Evolutionary conservation across 2,113 vertebrate genomes (phyloP).

Genomic region (Bostrychus sinensis): DNA sequence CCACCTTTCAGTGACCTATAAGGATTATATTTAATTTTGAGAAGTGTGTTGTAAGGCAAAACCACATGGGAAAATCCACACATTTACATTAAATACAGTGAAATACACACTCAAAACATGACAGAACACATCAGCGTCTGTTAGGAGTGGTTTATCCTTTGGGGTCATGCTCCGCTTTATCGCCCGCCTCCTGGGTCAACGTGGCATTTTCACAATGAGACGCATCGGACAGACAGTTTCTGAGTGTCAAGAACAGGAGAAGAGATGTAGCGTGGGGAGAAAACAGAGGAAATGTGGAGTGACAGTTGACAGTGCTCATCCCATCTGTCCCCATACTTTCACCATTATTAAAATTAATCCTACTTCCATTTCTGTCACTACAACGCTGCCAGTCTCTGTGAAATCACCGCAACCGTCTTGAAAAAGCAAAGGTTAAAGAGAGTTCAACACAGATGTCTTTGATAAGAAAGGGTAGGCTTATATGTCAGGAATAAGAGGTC

Average conservation of each 20-base stretch:
- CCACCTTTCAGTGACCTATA: too few species aligned
- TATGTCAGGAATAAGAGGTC: background rate
- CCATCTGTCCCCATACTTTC: background rate
- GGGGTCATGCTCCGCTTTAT: background rate
- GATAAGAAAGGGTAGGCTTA: background rate
- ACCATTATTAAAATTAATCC: background rate
- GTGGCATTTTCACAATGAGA: conserved; percentile 36
- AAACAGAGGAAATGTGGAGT: conserved; percentile 8
- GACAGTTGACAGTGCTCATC: conserved; percentile 20
- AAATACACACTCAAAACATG: conserved; percentile 13
- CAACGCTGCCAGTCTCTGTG: too few species aligned
- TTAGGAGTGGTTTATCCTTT: background rate
- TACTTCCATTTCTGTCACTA: background rate
- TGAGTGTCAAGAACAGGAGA: conserved; percentile 13
- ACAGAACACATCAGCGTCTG: conserved; percentile 7
- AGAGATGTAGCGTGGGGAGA: conserved; percentile 17
- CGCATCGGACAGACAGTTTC: background rate
- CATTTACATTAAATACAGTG: background rate
- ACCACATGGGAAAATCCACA: background rate
- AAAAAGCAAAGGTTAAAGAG: conserved; percentile 1
- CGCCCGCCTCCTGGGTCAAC: conserved; percentile 23
- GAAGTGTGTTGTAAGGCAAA: background rate
- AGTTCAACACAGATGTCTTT: background rate
- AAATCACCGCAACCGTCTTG: background rate
- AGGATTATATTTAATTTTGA: too few species aligned